A percentile compares a stretch with the other conserved stretches of the same genome.
These are phyloP conservation scores for Idris sp. DNA, from an alignment of 1,140 invertebrate species.

Conservation along the genomic window DNA sequence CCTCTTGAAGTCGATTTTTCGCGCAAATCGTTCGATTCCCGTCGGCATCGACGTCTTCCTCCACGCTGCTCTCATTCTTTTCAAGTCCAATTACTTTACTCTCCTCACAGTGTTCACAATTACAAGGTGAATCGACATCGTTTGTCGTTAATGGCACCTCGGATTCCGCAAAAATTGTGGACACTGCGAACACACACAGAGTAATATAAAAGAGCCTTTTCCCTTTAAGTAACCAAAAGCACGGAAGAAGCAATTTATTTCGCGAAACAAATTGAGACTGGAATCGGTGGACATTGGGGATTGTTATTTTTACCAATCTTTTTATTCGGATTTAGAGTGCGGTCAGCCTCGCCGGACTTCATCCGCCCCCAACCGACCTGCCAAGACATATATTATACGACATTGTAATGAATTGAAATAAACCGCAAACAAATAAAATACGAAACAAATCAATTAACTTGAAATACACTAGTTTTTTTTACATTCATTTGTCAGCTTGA, in stretches of 20 bases:
- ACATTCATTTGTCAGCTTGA: no score
- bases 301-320: slow-evolving; percentile 59
- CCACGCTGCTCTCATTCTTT: slow-evolving; percentile 43
- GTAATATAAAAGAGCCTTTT: slow-evolving; percentile 58
- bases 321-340: slow-evolving; percentile 50
- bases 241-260: slow-evolving; percentile 59
- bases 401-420: slow-evolving; percentile 39
- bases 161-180: slow-evolving; percentile 56
- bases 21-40: slow-evolving; percentile 71
- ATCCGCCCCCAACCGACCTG: slow-evolving; percentile 5
- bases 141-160: slow-evolving; percentile 52
- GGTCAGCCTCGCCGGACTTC: slow-evolving; percentile 15
- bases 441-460: slow-evolving; percentile 15
- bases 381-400: slow-evolving; percentile 40
- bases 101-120: slow-evolving; percentile 69
- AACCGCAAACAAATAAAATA: slow-evolving; percentile 1
- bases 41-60: slow-evolving; percentile 65
- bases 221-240: slow-evolving; percentile 54
- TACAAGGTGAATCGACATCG: slow-evolving; percentile 64
- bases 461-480: slow-evolving; percentile 5
- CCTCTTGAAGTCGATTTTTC: slow-evolving; percentile 66
- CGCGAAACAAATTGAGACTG: slow-evolving; percentile 56
- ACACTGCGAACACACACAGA: slow-evolving; percentile 54
- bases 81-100: slow-evolving; percentile 62
- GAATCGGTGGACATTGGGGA: slow-evolving; percentile 40